A percentile compares a stretch with the other conserved stretches of the same genome.
phyloP scores from a whole-genome alignment of 2,113 vertebrate genomes.

The Neolamprologus kungweensis region DNA sequence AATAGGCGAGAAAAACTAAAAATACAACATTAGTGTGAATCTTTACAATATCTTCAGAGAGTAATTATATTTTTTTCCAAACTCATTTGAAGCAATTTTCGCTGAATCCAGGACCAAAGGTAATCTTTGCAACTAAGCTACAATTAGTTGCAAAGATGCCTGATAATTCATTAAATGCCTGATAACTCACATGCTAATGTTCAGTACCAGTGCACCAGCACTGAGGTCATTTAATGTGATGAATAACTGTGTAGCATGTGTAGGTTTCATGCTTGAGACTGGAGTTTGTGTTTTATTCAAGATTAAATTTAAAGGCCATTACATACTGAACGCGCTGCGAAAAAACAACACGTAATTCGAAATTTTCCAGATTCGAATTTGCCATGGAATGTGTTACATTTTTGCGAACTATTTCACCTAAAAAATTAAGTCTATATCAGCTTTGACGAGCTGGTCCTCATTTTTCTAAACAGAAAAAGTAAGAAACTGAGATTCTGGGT shows the following conservation, averaged over 20 bases:
- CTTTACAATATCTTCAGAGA: neutral
- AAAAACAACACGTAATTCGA: neutral
- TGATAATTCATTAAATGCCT: neutral
- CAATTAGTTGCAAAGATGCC: neutral
- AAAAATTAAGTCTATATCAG: neutral
- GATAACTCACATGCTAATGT: neutral
- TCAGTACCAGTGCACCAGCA: neutral
- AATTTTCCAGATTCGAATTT: neutral
- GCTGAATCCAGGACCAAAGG: neutral
- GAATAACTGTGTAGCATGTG: neutral
- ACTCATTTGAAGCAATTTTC: neutral
- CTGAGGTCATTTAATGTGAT: neutral
- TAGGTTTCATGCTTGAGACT: neutral
- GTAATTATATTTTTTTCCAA: neutral
- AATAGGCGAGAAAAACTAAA: neutral
- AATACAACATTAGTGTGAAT: neutral
- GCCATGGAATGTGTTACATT: neutral
- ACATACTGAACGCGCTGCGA: fast-evolving
- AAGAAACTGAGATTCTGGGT: neutral
- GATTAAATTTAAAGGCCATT: neutral
- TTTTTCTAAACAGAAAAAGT: neutral
- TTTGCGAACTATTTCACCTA: neutral
- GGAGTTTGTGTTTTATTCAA: neutral
- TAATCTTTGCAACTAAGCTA: neutral
- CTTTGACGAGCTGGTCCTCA: fast-evolving